These are phyloP conservation scores for Hydrocynus forskahlii DNA, from an alignment of 2,797 vertebrate genomes.

Conservation along the genomic window DNA sequence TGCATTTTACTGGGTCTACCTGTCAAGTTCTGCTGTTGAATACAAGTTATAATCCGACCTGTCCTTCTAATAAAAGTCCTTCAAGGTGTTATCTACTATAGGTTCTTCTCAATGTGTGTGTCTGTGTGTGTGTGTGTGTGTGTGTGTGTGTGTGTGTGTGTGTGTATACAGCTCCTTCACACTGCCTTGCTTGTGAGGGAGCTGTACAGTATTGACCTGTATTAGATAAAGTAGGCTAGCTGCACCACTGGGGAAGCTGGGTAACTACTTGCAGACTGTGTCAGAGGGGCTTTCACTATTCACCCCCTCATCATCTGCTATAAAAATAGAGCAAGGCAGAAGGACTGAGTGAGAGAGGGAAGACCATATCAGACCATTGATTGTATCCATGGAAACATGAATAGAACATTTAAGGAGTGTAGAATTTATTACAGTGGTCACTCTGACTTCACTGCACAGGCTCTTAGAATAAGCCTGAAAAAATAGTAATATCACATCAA, in stretches of 20 bases:
- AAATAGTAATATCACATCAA: background rate
- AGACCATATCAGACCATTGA: slow-evolving; percentile 33
- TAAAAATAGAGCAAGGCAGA: slow-evolving; percentile 51
- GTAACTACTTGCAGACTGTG: slow-evolving; percentile 51
- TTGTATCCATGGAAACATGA: slow-evolving; percentile 52
- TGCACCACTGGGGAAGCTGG: slow-evolving; percentile 49
- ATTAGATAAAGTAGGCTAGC: slow-evolving; percentile 60
- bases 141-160: background rate
- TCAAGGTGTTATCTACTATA: background rate
- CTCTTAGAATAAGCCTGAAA: background rate
- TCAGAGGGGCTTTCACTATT: slow-evolving; percentile 58
- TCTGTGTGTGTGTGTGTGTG: background rate
- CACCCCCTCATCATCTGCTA: slow-evolving; percentile 49
- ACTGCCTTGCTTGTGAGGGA: slow-evolving; percentile 34
- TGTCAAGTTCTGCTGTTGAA: no score
- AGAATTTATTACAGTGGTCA: slow-evolving; percentile 24
- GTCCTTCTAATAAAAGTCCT: background rate
- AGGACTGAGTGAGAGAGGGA: slow-evolving; percentile 10
- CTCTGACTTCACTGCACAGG: background rate
- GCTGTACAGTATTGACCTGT: slow-evolving; percentile 56
- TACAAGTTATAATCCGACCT: background rate
- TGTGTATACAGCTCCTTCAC: background rate
- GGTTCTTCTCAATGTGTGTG: background rate
- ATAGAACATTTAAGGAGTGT: slow-evolving; percentile 38
- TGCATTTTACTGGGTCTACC: background rate